Evolutionary conservation across 2,888 invertebrate species (phyloP).

Genomic region (Tenthredo distinguenda): DNA sequence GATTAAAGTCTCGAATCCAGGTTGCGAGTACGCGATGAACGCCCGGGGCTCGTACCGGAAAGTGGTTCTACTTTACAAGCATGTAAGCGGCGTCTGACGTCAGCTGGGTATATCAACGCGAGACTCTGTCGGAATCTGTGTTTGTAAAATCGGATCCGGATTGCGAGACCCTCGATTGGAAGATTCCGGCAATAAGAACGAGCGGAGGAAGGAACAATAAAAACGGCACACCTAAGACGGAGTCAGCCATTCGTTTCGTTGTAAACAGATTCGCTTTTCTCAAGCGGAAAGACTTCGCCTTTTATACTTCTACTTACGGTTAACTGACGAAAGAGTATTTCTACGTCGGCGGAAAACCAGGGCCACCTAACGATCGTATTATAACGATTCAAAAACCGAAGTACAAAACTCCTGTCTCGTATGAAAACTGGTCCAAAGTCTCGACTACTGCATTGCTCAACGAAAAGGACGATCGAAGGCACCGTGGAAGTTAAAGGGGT

Average conservation of each 20-base stretch:
- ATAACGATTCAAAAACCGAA: neutral
- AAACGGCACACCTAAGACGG: conserved; percentile 33
- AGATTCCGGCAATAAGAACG: neutral
- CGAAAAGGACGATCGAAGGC: conserved; percentile 25
- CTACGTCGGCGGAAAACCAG: neutral
- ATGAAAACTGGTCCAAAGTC: conserved; percentile 12
- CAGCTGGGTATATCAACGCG: conserved; percentile 4
- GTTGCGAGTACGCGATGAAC: conserved; percentile 30
- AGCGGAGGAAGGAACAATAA: neutral
- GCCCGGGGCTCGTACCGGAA: conserved; percentile 35
- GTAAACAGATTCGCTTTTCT: conserved; percentile 45
- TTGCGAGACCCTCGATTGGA: conserved; percentile 27
- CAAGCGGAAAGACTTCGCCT: conserved; percentile 28
- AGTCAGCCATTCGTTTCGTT: conserved; percentile 39
- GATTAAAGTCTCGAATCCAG: conserved; percentile 33
- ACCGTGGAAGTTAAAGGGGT: conserved; percentile 26
- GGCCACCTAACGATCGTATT: neutral
- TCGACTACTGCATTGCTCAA: conserved; percentile 34
- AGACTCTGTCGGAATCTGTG: neutral
- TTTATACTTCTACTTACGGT: neutral
- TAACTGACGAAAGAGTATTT: neutral
- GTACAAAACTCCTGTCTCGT: neutral
- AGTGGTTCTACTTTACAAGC: conserved; percentile 37
- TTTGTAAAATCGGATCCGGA: conserved; percentile 34
- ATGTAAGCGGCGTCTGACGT: conserved; percentile 22